These are phyloP conservation scores for Felis catus DNA, from an alignment of 2,113 vertebrate species.

Conservation along the genomic window DNA sequence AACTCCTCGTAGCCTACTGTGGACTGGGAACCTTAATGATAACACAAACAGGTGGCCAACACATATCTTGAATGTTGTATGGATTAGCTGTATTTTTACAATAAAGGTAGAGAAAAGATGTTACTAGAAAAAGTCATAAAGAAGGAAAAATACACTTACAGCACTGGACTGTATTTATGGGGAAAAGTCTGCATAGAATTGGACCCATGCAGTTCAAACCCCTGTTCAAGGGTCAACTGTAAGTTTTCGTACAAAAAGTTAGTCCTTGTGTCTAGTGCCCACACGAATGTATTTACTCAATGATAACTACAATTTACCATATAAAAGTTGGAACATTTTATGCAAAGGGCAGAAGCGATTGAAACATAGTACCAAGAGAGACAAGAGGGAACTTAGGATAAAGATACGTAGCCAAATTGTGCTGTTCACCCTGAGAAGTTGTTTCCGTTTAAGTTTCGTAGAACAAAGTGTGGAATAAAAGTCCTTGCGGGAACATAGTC, in stretches of 20 bases:
- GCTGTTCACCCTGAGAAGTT: neutral
- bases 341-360: neutral
- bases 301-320: neutral
- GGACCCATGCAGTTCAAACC: neutral
- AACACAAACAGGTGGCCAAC: neutral
- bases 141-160: neutral
- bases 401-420: neutral
- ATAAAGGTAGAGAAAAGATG: neutral
- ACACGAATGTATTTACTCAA: neutral
- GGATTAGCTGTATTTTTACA: neutral
- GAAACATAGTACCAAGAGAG: neutral
- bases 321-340: neutral
- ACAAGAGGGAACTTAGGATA: neutral
- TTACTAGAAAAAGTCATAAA: neutral
- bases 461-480: neutral
- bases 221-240: neutral
- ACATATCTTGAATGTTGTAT: neutral
- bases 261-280: neutral
- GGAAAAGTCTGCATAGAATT: neutral
- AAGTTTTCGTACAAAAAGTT: neutral
- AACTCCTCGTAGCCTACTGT: neutral
- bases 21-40: neutral
- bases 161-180: neutral
- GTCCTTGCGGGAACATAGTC: neutral
- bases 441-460: neutral